Evolutionary conservation across 2,113 vertebrate species (phyloP).

Genomic region (Oncorhynchus gorbuscha): DNA sequence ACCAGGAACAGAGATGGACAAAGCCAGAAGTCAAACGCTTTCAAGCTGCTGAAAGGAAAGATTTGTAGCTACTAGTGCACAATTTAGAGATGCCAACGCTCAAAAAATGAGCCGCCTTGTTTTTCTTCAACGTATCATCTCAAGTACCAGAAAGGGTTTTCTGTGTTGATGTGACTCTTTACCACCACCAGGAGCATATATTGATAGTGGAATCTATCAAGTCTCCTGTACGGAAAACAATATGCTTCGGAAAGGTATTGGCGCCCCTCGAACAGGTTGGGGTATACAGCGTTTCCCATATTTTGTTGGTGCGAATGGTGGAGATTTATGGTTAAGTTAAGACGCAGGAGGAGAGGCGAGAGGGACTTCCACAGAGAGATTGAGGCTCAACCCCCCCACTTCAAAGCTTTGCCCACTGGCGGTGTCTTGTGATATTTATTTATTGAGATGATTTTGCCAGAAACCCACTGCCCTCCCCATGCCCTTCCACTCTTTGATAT

Average conservation of each 20-base stretch:
- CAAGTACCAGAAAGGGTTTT: too few species aligned
- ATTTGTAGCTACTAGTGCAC: too few species aligned
- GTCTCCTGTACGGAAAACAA: too few species aligned
- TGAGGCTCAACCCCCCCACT: conserved; percentile 66
- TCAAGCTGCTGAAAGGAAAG: too few species aligned
- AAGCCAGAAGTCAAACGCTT: too few species aligned
- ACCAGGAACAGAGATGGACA: too few species aligned
- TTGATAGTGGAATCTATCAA: too few species aligned
- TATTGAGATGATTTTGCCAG: conserved; percentile 79
- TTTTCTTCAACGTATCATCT: too few species aligned
- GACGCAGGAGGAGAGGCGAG: conserved; percentile 64
- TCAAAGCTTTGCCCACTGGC: conserved; percentile 73
- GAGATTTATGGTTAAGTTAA: conserved; percentile 58
- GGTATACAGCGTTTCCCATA: conserved; percentile 21
- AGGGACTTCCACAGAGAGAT: conserved; percentile 62
- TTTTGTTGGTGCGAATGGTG: conserved; percentile 68
- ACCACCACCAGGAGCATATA: too few species aligned
- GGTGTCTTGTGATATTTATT: conserved; percentile 77
- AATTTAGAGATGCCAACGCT: too few species aligned
- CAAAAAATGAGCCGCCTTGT: too few species aligned
- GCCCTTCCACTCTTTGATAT: conserved; percentile 72
- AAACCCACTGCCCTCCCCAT: conserved; percentile 69
- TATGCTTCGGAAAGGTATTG: neutral
- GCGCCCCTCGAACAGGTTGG: neutral
- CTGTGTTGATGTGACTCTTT: too few species aligned